Evolutionary conservation across 2,797 vertebrate genomes (phyloP).

Genomic region (Cuculus canorus): DNA sequence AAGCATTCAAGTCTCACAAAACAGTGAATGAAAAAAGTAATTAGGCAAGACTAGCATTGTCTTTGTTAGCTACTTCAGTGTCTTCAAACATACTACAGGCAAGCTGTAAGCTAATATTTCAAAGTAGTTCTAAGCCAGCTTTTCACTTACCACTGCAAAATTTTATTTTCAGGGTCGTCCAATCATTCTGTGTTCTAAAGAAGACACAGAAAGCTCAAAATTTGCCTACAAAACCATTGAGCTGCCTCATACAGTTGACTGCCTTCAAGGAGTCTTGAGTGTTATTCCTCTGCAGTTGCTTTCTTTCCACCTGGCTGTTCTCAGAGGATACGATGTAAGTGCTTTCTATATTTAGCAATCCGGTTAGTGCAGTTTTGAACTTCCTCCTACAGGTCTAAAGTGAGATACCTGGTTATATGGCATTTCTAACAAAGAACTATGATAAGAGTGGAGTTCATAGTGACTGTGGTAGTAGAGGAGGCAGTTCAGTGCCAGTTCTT

Average conservation of each 20-base stretch:
- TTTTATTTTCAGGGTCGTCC: slow-evolving; percentile 85
- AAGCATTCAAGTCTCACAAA: not conserved
- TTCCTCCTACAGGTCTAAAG: not conserved
- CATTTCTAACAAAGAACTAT: not conserved
- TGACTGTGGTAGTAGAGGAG: not conserved
- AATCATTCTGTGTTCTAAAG: slow-evolving; percentile 90
- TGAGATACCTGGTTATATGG: not conserved
- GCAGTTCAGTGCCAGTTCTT: not conserved
- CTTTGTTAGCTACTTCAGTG: not conserved
- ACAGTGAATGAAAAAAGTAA: not conserved
- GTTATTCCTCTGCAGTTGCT: slow-evolving; percentile 94
- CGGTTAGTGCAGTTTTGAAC: not conserved
- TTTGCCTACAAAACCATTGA: slow-evolving; percentile 90
- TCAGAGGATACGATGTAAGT: slow-evolving; percentile 93
- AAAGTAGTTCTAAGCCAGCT: not conserved
- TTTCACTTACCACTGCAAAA: not conserved
- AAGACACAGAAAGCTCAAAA: slow-evolving; percentile 87
- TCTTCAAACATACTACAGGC: not conserved
- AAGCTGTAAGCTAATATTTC: not conserved
- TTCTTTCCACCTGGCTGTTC: slow-evolving; percentile 95
- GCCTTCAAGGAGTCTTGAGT: slow-evolving; percentile 92
- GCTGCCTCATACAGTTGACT: slow-evolving; percentile 93
- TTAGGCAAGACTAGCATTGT: not conserved
- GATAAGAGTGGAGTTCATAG: not conserved
- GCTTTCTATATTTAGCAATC: not conserved